phyloP scores from a whole-genome alignment of 2,888 invertebrate species.

The Loripinus fragilis region DNA sequence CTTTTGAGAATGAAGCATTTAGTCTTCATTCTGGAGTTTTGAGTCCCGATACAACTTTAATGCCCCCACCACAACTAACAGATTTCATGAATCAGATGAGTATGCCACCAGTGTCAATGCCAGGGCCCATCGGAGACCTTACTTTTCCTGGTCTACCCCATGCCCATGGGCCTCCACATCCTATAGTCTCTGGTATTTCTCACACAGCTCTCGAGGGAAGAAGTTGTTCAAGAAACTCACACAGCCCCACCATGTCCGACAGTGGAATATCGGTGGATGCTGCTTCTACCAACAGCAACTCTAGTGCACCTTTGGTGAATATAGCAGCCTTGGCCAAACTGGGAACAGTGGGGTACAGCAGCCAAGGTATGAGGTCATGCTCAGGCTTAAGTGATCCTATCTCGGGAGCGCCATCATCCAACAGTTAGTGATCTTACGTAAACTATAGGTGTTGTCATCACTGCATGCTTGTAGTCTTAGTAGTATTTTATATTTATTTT shows the following conservation, averaged over 20 bases:
- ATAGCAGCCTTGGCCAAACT: conserved; percentile 95
- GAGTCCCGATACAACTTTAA: conserved; percentile 71
- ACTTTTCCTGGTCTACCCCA: conserved; percentile 30
- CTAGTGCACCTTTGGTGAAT: conserved; percentile 89
- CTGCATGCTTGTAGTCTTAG: conserved; percentile 32
- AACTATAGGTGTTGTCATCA: conserved; percentile 41
- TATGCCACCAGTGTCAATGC: conserved; percentile 65
- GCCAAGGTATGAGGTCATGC: conserved; percentile 83
- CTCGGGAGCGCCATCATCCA: conserved; percentile 42
- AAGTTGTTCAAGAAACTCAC: conserved; percentile 79
- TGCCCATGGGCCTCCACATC: conserved; percentile 23
- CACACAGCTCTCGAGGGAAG: conserved; percentile 49
- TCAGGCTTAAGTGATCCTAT: conserved; percentile 49
- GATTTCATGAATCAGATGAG: conserved; percentile 63
- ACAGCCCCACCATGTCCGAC: conserved; percentile 83
- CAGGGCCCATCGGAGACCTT: conserved; percentile 44
- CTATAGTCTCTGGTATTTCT: conserved; percentile 18
- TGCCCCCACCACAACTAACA: conserved; percentile 68
- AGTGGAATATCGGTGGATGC: conserved; percentile 83
- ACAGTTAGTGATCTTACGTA: conserved; percentile 48
- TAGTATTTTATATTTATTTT: no score
- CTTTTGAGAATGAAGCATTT: conserved; percentile 82
- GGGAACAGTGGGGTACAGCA: conserved; percentile 86
- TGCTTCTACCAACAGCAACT: conserved; percentile 77
- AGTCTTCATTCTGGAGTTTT: conserved; percentile 77